Evolutionary conservation across 1,140 invertebrate genomes (phyloP).

Genomic region (Hypothenemus hampei): DNA sequence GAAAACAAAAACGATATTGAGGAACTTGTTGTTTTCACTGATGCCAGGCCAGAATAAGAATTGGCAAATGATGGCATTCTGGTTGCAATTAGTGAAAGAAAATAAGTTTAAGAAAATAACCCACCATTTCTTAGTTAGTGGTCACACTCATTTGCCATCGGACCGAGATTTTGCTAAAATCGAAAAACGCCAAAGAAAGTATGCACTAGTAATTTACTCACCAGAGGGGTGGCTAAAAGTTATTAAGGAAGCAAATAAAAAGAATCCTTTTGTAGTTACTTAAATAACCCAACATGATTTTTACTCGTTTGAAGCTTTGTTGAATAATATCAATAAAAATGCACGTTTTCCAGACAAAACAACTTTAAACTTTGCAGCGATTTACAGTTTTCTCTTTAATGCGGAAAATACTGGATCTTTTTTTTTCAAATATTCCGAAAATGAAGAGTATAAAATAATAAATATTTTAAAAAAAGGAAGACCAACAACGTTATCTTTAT

Average conservation of each 20-base stretch:
- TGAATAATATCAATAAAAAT: not conserved
- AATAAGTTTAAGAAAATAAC: not conserved
- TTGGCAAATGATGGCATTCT: conserved; percentile 13
- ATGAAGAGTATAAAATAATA: not conserved
- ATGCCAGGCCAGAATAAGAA: conserved; percentile 31
- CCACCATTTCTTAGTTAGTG: not conserved
- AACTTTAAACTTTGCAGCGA: conserved; percentile 10
- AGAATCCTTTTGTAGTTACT: conserved; percentile 5
- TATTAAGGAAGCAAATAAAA: conserved; percentile 2
- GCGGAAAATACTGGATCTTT: not conserved
- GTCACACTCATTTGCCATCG: not conserved
- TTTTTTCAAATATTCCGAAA: conserved; percentile 14
- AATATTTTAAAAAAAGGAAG: not conserved
- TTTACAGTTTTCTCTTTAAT: conserved; percentile 4
- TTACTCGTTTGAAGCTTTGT: not conserved
- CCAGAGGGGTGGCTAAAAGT: not conserved
- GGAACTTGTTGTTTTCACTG: conserved; percentile 24
- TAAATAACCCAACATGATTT: conserved; percentile 1
- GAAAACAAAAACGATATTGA: conserved; percentile 7
- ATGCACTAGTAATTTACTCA: not conserved
- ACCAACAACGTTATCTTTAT: too few relatives aligned
- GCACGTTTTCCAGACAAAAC: not conserved
- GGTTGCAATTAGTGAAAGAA: conserved; percentile 3
- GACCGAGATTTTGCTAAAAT: conserved; percentile 1
- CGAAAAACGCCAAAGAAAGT: not conserved